A percentile compares a stretch with the other conserved stretches of the same genome.
Conservation (phyloP, 1,140 invertebrate genomes). For the Apis cerana region DNA sequence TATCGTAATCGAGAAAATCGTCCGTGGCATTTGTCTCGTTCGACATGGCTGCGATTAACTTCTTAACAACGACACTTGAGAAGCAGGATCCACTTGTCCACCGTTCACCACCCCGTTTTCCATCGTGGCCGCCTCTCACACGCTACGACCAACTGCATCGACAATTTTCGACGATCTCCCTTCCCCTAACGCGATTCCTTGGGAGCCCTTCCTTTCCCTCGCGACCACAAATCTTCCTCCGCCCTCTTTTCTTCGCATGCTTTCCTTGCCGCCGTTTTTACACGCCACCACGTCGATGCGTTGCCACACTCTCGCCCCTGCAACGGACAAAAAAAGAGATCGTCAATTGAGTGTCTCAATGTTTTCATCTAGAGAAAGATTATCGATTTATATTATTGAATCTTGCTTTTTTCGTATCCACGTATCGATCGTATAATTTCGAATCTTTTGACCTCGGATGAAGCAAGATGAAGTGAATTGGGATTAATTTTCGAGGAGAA, state of each 20-base stretch:
- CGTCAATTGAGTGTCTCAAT: not conserved
- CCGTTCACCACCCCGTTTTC: constrained; percentile 8
- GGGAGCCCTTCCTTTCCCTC: not conserved
- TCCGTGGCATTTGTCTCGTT: constrained; percentile 64
- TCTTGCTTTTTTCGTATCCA: too few species aligned
- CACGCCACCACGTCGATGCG: too few species aligned
- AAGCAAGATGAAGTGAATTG: too few species aligned
- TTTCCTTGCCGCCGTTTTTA: not conserved
- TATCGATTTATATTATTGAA: too few species aligned
- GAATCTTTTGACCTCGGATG: too few species aligned
- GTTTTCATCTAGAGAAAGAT: not conserved
- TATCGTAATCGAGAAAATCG: constrained; percentile 77
- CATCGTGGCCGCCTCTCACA: not conserved
- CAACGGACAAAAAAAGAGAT: not conserved
- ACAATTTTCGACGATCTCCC: not conserved
- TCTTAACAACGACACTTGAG: constrained; percentile 30
- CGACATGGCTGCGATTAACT: constrained; percentile 27
- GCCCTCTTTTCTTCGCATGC: not conserved
- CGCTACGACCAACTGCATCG: not conserved
- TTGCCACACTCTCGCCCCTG: not conserved
- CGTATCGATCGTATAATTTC: too few species aligned
- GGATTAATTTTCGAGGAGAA: too few species aligned
- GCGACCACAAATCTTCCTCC: not conserved
- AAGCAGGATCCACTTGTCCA: constrained; percentile 6
- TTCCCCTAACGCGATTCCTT: too few species aligned